A percentile compares a stretch with the other conserved stretches of the same genome.
Conservation (phyloP, 2,888 invertebrate species). For the Mayetiola destructor region DNA sequence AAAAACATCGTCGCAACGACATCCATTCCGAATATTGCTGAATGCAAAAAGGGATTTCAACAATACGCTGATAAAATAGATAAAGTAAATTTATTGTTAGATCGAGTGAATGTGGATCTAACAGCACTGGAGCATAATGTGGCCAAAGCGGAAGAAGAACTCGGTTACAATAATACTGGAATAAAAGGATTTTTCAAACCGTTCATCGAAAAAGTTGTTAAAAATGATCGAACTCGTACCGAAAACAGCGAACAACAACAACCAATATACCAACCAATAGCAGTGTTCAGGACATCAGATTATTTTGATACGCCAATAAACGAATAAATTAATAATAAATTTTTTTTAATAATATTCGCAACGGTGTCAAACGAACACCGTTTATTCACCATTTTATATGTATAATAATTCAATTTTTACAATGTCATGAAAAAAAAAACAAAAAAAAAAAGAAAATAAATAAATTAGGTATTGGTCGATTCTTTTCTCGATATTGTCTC, state of each 20-base stretch:
- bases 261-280: neutral
- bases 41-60: conserved; percentile 39
- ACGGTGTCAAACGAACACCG: too few relatives aligned
- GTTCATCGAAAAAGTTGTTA: conserved; percentile 30
- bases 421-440: too few relatives aligned
- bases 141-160: conserved; percentile 44
- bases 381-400: too few relatives aligned
- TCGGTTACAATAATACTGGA: conserved; percentile 43
- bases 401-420: too few relatives aligned
- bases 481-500: too few relatives aligned
- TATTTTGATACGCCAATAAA: conserved; percentile 3
- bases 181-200: conserved; percentile 46
- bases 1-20: conserved; percentile 29
- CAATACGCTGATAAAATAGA: conserved; percentile 41
- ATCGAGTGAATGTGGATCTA: conserved; percentile 40
- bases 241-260: neutral
- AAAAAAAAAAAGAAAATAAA: too few relatives aligned
- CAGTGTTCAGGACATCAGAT: neutral
- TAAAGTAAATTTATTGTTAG: conserved; percentile 40
- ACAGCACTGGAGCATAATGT: conserved; percentile 41
- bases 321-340: too few relatives aligned
- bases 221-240: neutral
- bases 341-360: too few relatives aligned
- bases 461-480: too few relatives aligned
- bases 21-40: conserved; percentile 38